These are phyloP conservation scores for Aphis craccivora DNA, from an alignment of 1,140 invertebrate species.

Conservation along the genomic window DNA sequence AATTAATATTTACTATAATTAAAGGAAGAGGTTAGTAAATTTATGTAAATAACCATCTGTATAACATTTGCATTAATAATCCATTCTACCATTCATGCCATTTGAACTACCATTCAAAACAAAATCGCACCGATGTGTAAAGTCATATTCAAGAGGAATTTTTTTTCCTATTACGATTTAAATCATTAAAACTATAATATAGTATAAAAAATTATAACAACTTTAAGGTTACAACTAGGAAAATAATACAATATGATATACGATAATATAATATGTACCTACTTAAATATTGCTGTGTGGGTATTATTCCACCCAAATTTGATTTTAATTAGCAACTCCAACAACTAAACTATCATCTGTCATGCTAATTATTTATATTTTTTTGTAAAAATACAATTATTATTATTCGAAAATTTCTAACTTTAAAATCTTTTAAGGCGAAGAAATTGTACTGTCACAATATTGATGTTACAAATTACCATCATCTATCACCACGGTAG, in stretches of 20 bases:
- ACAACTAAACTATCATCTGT: not conserved
- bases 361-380: not conserved
- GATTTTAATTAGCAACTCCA: not conserved
- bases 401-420: not conserved
- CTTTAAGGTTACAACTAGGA: not conserved
- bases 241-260: not conserved
- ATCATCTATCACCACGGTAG: not conserved
- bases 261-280: too few relatives aligned
- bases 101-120: too few relatives aligned
- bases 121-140: not conserved
- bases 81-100: not conserved
- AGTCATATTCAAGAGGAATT: not conserved
- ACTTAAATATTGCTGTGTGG: not conserved
- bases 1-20: not conserved
- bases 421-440: not conserved
- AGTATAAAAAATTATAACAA: not conserved
- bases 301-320: not conserved
- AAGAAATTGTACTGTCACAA: not conserved
- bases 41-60: not conserved
- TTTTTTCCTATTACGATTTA: not conserved
- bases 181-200: not conserved
- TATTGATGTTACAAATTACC: not conserved
- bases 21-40: not conserved
- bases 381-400: not conserved
- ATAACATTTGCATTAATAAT: not conserved